Evolutionary conservation across 2,888 invertebrate genomes (phyloP).

Genomic region (Cheilosia soror): DNA sequence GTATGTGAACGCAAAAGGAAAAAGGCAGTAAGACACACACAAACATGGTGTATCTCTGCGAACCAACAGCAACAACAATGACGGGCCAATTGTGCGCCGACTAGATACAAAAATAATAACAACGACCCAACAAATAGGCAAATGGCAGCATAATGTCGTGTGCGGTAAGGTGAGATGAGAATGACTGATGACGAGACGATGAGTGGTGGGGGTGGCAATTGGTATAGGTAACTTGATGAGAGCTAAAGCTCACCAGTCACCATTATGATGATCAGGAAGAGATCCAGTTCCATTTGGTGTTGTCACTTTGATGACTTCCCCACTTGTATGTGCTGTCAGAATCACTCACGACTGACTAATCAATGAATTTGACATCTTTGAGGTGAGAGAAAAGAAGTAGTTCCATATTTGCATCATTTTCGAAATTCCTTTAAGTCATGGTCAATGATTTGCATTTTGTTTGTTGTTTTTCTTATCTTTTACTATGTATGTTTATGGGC

Average conservation of each 20-base stretch:
- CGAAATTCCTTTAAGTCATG: background rate
- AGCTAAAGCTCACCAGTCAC: background rate
- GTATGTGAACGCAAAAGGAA: slow-evolving; percentile 51
- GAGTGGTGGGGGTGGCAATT: slow-evolving; percentile 20
- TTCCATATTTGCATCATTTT: slow-evolving; percentile 1
- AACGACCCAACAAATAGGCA: slow-evolving; percentile 54
- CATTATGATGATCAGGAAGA: slow-evolving; percentile 28
- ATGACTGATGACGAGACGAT: slow-evolving; percentile 46
- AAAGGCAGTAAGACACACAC: slow-evolving; percentile 41
- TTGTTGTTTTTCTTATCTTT: background rate
- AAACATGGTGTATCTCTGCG: slow-evolving; percentile 11
- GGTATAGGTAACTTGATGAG: slow-evolving; percentile 5
- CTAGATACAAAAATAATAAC: slow-evolving; percentile 38
- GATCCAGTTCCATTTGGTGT: slow-evolving; percentile 9
- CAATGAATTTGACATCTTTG: slow-evolving; percentile 32
- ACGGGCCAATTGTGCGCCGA: slow-evolving; percentile 41
- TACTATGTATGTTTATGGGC: slow-evolving; percentile 3
- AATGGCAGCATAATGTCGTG: slow-evolving; percentile 59
- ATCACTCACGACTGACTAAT: slow-evolving; percentile 2
- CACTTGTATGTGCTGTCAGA: slow-evolving; percentile 11
- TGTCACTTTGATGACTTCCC: slow-evolving; percentile 17
- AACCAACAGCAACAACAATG: slow-evolving; percentile 26
- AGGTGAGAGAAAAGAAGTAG: background rate
- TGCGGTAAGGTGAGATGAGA: slow-evolving; percentile 18
- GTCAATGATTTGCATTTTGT: slow-evolving; percentile 19